A percentile compares a stretch with the other conserved stretches of the same genome.
phyloP scores from a whole-genome alignment of 1,140 invertebrate species.

The Pantala flavescens region DNA sequence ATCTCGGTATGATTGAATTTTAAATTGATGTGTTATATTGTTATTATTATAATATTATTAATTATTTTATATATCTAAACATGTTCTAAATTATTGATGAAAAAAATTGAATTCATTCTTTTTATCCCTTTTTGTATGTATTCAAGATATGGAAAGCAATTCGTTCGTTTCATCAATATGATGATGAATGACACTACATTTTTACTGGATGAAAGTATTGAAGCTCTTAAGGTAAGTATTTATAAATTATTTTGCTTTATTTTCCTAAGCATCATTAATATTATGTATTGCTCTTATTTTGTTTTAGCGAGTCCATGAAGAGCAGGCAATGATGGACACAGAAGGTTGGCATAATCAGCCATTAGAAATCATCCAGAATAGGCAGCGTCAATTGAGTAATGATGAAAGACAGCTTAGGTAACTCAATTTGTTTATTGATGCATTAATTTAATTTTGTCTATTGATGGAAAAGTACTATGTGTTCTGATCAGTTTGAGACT shows the following conservation, averaged over 20 bases:
- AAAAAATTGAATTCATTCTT: too few species aligned
- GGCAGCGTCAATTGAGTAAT: conserved; percentile 66
- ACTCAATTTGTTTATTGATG: neutral
- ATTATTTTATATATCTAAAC: too few species aligned
- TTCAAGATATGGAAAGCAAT: conserved; percentile 68
- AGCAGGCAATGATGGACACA: conserved; percentile 71
- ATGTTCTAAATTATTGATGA: too few species aligned
- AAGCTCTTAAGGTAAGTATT: conserved; percentile 63
- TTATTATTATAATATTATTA: too few species aligned
- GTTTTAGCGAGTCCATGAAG: conserved; percentile 72
- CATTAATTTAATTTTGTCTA: neutral
- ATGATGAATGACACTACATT: conserved; percentile 99
- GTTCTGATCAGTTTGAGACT: too few species aligned
- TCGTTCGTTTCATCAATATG: conserved; percentile 98
- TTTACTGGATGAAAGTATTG: conserved; percentile 88
- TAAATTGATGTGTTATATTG: too few species aligned
- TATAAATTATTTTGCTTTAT: conserved; percentile 9
- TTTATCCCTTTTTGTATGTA: too few species aligned
- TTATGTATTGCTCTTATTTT: neutral
- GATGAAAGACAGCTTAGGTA: conserved; percentile 86
- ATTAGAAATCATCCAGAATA: conserved; percentile 62
- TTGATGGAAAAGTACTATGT: neutral
- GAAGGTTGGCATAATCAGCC: conserved; percentile 52
- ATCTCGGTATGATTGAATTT: conserved; percentile 40
- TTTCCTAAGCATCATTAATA: neutral